Percentiles rank a stretch among this genome's conserved stretches.
phyloP scores from a whole-genome alignment of 2,888 invertebrate species.

The Diaperis boleti region DNA sequence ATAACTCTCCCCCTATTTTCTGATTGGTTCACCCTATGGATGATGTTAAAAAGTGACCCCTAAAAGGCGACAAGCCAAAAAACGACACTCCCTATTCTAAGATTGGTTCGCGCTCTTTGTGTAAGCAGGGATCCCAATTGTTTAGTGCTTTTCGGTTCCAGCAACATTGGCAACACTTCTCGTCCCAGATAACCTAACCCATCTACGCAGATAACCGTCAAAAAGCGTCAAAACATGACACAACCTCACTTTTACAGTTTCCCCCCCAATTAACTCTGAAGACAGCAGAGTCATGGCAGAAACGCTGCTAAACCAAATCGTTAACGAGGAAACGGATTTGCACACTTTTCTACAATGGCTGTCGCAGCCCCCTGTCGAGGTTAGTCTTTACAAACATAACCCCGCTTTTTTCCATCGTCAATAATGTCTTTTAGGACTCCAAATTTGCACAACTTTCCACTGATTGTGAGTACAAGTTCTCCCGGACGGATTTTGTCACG shows the following conservation, averaged over 20 bases:
- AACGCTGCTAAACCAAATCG: constrained; percentile 67
- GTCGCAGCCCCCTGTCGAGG: constrained; percentile 65
- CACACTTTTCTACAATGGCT: constrained; percentile 67
- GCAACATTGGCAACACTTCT: too few relatives aligned
- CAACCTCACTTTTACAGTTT: background rate
- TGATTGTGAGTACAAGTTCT: constrained; percentile 50
- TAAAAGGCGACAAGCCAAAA: too few relatives aligned
- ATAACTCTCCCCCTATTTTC: too few relatives aligned
- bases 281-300: constrained; percentile 65
- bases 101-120: too few relatives aligned
- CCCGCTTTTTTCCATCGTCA: constrained; percentile 40
- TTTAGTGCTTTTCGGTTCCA: too few relatives aligned
- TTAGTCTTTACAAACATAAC: constrained; percentile 52
- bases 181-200: too few relatives aligned
- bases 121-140: too few relatives aligned
- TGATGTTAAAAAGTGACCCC: too few relatives aligned
- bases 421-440: constrained; percentile 44
- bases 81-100: too few relatives aligned
- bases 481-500: constrained; percentile 59
- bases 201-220: too few relatives aligned
- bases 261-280: background rate
- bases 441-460: constrained; percentile 38
- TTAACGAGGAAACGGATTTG: constrained; percentile 66
- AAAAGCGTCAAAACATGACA: too few relatives aligned
- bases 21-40: too few relatives aligned